phyloP scores from a whole-genome alignment of 2,888 invertebrate species.

The Dromius quadrimaculatus region DNA sequence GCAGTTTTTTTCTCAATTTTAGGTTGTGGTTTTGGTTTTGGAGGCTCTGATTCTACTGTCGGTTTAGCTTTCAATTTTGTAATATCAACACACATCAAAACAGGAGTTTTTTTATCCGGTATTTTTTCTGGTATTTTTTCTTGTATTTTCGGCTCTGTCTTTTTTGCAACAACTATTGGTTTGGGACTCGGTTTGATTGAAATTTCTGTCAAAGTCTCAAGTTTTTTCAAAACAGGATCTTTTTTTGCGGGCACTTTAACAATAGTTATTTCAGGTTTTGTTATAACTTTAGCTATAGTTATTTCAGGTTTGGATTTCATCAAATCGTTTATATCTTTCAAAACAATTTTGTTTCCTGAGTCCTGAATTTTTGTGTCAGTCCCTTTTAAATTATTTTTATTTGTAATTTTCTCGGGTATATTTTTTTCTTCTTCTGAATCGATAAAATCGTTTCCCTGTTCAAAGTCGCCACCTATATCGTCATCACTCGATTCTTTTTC shows the following conservation, averaged over 20 bases:
- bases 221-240: not conserved
- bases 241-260: not conserved
- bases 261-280: constrained; percentile 15
- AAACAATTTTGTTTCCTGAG: not conserved
- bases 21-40: constrained; percentile 10
- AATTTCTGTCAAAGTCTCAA: not conserved
- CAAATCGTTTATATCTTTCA: constrained; percentile 18
- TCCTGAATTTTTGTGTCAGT: not conserved
- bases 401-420: not conserved
- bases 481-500: constrained; percentile 38
- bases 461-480: constrained; percentile 28
- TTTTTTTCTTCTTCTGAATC: constrained; percentile 26
- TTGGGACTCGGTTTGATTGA: not conserved
- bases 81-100: constrained; percentile 56
- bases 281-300: not conserved
- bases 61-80: constrained; percentile 55
- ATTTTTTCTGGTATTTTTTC: constrained; percentile 52
- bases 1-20: constrained; percentile 48
- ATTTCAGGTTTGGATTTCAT: not conserved
- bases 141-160: constrained; percentile 13
- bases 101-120: constrained; percentile 50
- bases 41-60: constrained; percentile 2
- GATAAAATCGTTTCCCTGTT: constrained; percentile 28
- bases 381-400: constrained; percentile 2
- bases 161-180: not conserved